Evolutionary conservation across 2,113 vertebrate genomes (phyloP).

Genomic region (Alethe diademata): DNA sequence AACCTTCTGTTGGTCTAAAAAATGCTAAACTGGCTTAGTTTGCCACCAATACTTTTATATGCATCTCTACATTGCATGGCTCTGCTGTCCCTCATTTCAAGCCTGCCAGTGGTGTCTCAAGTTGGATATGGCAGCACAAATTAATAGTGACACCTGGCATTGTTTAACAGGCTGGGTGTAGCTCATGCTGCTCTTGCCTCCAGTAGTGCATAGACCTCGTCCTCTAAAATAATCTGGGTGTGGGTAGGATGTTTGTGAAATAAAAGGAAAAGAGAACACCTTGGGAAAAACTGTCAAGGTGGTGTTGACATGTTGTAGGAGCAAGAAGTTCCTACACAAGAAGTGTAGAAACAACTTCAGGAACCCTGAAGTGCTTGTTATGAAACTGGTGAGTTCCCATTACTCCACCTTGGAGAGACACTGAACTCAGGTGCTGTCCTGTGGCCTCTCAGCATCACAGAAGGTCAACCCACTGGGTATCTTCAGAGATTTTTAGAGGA

Average conservation of each 20-base stretch:
- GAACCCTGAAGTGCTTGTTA: background rate
- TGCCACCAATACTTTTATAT: background rate
- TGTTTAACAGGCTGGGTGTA: background rate
- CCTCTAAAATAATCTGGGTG: background rate
- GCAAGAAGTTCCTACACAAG: rapidly evolving
- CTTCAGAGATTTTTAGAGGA: background rate
- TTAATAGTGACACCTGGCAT: background rate
- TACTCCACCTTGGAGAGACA: background rate
- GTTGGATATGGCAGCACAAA: background rate
- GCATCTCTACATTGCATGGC: background rate
- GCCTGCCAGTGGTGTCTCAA: background rate
- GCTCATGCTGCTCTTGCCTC: background rate
- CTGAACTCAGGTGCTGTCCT: rapidly evolving
- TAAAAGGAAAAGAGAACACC: background rate
- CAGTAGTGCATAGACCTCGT: rapidly evolving
- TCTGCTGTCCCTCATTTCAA: background rate
- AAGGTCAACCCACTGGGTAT: background rate
- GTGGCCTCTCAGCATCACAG: background rate
- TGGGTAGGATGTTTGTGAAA: background rate
- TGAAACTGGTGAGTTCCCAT: background rate
- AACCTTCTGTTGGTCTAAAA: background rate
- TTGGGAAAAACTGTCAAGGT: background rate
- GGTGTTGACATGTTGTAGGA: background rate
- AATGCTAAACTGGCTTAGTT: background rate
- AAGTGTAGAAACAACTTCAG: too few relatives aligned